Evolutionary conservation across 1,140 invertebrate genomes (phyloP).

Genomic region (Zaprionus tsacasi): DNA sequence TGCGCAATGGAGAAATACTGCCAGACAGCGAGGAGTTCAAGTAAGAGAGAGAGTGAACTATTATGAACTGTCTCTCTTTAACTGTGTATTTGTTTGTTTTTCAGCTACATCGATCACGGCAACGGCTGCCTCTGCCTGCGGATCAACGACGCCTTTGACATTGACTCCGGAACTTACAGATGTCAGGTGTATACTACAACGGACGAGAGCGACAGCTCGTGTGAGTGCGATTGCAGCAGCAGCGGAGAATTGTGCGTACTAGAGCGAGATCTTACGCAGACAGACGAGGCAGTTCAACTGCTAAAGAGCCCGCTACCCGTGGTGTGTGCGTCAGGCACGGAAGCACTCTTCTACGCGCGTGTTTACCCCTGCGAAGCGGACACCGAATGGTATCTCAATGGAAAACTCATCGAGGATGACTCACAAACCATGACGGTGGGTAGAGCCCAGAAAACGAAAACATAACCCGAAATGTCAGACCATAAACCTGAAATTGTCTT

Average conservation of each 20-base stretch:
- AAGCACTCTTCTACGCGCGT: conserved; percentile 78
- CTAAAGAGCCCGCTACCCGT: conserved; percentile 73
- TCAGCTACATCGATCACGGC: conserved; percentile 86
- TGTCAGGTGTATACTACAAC: conserved; percentile 86
- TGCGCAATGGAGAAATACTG: conserved; percentile 88
- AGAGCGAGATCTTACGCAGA: conserved; percentile 58
- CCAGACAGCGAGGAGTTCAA: conserved; percentile 87
- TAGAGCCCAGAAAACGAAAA: conserved; percentile 32
- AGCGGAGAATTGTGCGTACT: conserved; percentile 74
- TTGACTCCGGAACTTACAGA: conserved; percentile 90
- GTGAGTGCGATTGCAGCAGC: conserved; percentile 64
- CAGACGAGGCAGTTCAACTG: conserved; percentile 62
- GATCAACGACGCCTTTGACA: conserved; percentile 87
- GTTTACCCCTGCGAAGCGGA: conserved; percentile 74
- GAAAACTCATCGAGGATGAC: conserved; percentile 67
- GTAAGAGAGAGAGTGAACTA: conserved; percentile 50
- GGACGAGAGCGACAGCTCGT: conserved; percentile 26
- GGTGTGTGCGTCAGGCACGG: conserved; percentile 56
- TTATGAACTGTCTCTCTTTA: conserved; percentile 12
- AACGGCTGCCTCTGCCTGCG: conserved; percentile 87
- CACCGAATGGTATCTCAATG: conserved; percentile 76
- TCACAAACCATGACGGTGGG: conserved; percentile 81
- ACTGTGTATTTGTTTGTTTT: conserved; percentile 11
- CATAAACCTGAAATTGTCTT: not conserved
- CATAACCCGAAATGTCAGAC: not conserved